Evolutionary conservation across 2,888 invertebrate genomes (phyloP).

Genomic region (Octonoba sinensis): DNA sequence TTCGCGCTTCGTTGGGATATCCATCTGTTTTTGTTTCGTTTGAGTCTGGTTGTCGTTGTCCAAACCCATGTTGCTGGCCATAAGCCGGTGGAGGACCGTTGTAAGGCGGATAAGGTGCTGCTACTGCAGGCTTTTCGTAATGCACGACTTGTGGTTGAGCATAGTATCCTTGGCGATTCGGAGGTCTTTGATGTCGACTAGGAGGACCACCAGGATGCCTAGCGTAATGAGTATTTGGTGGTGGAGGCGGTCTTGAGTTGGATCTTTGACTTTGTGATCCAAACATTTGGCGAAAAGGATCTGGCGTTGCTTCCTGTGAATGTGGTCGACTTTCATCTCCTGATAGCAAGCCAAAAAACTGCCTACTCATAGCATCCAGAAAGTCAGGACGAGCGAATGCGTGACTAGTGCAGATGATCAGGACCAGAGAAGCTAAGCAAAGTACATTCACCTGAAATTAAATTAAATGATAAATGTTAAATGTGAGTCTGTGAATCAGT

Average conservation of each 20-base stretch:
- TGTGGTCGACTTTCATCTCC: conserved; percentile 14
- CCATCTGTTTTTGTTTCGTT: conserved; percentile 50
- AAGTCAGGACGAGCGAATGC: conserved; percentile 35
- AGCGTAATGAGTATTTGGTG: neutral
- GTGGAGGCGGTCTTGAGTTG: conserved; percentile 12
- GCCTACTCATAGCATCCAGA: conserved; percentile 50
- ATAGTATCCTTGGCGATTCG: conserved; percentile 52
- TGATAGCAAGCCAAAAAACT: conserved; percentile 45
- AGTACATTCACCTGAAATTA: conserved; percentile 13
- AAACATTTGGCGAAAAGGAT: conserved; percentile 54
- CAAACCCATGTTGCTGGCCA: conserved; percentile 56
- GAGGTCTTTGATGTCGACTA: conserved; percentile 19
- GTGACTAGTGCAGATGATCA: conserved; percentile 11
- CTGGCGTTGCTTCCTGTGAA: conserved; percentile 4
- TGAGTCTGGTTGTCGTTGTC: conserved; percentile 29
- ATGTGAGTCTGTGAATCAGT: neutral
- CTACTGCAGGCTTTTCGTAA: neutral
- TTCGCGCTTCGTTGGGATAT: conserved; percentile 22
- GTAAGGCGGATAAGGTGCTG: conserved; percentile 24
- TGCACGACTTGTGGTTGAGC: conserved; percentile 9
- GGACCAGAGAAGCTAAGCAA: neutral
- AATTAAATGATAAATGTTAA: neutral
- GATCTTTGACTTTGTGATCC: conserved; percentile 27
- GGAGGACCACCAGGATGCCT: neutral
- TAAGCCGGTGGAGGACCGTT: conserved; percentile 42